Percentiles rank a stretch among this genome's conserved stretches.
Evolutionary conservation across 2,113 vertebrate genomes (phyloP).

Genomic region (Microcebus tavaratra): DNA sequence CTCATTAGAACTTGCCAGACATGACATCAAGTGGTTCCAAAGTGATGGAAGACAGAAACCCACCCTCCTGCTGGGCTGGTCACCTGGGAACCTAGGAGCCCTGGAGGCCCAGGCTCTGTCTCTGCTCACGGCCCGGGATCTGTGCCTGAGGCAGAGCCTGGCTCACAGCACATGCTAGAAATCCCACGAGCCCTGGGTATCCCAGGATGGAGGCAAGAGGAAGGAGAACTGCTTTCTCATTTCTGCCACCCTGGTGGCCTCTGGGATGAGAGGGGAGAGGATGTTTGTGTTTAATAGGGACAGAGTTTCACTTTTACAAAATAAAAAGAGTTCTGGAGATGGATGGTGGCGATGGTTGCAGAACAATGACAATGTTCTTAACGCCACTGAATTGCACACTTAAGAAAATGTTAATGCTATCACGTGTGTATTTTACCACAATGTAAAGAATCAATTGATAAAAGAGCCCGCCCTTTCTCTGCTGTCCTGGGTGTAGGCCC

Average conservation of each 20-base stretch:
- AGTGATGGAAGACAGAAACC: neutral
- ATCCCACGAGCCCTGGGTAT: rapidly evolving
- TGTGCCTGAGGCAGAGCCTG: neutral
- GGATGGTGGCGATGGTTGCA: rapidly evolving
- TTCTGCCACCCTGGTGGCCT: neutral
- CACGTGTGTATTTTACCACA: neutral
- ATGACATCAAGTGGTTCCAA: neutral
- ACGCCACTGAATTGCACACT: neutral
- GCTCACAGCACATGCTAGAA: rapidly evolving
- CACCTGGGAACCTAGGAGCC: neutral
- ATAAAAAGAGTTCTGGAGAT: neutral
- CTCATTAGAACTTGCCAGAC: neutral
- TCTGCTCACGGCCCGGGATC: neutral
- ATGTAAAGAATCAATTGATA: neutral
- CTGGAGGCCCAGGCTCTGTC: neutral
- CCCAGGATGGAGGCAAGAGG: neutral
- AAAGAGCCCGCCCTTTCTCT: neutral
- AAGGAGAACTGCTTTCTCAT: neutral
- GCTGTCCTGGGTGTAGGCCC: rapidly evolving
- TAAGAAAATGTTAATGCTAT: neutral
- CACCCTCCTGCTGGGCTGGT: neutral
- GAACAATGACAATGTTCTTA: neutral
- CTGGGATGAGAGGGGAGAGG: rapidly evolving
- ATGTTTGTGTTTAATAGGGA: too few relatives aligned
- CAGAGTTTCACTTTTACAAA: neutral